Conservation (phyloP, 1,140 invertebrate genomes). For the Caerostris darwini region DNA sequence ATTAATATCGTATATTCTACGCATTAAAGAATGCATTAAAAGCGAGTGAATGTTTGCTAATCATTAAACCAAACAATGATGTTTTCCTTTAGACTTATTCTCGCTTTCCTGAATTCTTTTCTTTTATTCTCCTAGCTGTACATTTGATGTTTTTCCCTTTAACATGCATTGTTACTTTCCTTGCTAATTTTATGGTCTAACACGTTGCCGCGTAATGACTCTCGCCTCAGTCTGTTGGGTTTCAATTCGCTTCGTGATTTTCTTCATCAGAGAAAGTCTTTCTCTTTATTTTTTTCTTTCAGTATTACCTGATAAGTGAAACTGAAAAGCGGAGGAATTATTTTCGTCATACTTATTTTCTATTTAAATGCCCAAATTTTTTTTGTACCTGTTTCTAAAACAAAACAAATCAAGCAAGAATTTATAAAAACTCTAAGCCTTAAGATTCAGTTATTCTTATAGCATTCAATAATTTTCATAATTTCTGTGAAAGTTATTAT, state of each 20-base stretch:
- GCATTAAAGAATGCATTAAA: conserved; percentile 28
- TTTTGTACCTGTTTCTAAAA: too few species aligned
- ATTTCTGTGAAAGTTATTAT: too few species aligned
- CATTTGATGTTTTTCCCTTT: neutral
- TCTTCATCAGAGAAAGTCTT: neutral
- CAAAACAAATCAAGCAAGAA: too few species aligned
- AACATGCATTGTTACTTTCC: conserved; percentile 32
- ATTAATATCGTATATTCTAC: conserved; percentile 23
- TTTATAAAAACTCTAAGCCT: too few species aligned
- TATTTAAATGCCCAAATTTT: too few species aligned
- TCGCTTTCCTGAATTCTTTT: neutral
- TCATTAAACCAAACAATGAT: conserved; percentile 27
- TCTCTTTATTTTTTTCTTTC: neutral
- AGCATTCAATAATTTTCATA: too few species aligned
- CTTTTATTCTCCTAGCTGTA: neutral
- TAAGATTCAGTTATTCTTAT: too few species aligned
- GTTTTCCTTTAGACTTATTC: conserved; percentile 2
- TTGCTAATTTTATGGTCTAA: conserved; percentile 43
- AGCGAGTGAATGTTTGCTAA: neutral
- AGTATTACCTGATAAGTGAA: too few species aligned
- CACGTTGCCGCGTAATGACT: conserved; percentile 10
- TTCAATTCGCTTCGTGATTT: neutral
- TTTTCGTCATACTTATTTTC: too few species aligned
- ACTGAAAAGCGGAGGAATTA: too few species aligned
- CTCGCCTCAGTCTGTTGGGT: neutral